These are phyloP conservation scores for Tapirus terrestris DNA, from an alignment of 2,113 vertebrate species.

Conservation along the genomic window DNA sequence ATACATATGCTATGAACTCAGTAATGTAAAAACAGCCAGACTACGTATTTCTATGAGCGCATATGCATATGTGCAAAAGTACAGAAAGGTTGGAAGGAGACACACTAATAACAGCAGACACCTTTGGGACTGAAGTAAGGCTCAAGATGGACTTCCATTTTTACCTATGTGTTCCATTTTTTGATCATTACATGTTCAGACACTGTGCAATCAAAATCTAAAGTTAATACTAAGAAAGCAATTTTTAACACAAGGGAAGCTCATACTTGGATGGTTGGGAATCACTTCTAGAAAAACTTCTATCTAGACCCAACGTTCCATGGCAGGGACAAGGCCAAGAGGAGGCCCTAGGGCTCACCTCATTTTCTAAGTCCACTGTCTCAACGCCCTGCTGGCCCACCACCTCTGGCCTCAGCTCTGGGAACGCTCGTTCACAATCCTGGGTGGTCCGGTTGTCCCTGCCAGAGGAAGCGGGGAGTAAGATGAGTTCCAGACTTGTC, in stretches of 20 bases:
- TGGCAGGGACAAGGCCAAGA: background rate
- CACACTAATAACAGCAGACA: background rate
- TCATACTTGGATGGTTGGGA: background rate
- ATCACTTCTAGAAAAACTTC: background rate
- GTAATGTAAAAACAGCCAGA: background rate
- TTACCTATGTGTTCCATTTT: constrained; percentile 22
- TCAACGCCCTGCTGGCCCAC: constrained; percentile 77
- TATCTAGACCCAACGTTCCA: background rate
- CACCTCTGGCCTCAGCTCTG: constrained; percentile 73
- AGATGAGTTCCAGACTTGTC: background rate
- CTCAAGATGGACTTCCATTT: background rate
- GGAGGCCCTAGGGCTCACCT: constrained; percentile 79
- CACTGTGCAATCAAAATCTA: constrained; percentile 10
- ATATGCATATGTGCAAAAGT: background rate
- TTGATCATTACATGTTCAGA: background rate
- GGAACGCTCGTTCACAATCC: constrained; percentile 88
- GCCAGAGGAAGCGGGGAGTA: constrained; percentile 23
- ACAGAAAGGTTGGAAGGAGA: background rate
- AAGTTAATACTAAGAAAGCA: background rate
- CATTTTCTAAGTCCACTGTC: constrained; percentile 81
- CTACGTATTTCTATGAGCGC: background rate
- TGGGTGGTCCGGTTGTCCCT: constrained; percentile 87
- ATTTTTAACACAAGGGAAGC: constrained; percentile 23
- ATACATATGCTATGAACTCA: background rate
- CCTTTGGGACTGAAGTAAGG: background rate